Conservation (phyloP, 2,888 invertebrate genomes). For the Theodoxus fluviatilis region DNA sequence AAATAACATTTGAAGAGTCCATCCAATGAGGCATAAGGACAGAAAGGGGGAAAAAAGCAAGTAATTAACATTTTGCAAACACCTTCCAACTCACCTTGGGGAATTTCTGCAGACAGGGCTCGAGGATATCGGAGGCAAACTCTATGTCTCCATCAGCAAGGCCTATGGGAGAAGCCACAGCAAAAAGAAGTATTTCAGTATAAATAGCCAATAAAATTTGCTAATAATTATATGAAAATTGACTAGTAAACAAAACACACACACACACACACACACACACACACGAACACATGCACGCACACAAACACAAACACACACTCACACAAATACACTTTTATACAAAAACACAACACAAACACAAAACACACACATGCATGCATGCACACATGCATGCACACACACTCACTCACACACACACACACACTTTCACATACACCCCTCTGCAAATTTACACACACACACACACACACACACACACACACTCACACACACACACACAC, state of each 20-base stretch:
- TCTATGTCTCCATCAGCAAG: conserved; percentile 79
- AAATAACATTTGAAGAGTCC: neutral
- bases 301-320: neutral
- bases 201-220: too few species aligned
- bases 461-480: conserved; percentile 3
- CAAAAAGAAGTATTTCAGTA: too few species aligned
- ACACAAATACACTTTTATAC: neutral
- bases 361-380: too few species aligned
- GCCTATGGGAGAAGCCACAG: conserved; percentile 44
- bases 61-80: too few species aligned
- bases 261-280: neutral
- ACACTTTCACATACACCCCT: too few species aligned
- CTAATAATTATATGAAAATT: too few species aligned
- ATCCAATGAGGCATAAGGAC: neutral
- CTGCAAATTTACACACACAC: neutral
- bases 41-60: neutral
- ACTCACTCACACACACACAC: neutral
- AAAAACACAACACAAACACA: neutral
- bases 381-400: too few species aligned
- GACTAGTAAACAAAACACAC: neutral
- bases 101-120: conserved; percentile 71
- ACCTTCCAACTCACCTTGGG: conserved; percentile 69
- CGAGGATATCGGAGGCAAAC: conserved; percentile 78
- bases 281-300: too few species aligned
- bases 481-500: neutral